Evolutionary conservation across 2,113 vertebrate genomes (phyloP).

Genomic region (Macheiramphus alcinus): DNA sequence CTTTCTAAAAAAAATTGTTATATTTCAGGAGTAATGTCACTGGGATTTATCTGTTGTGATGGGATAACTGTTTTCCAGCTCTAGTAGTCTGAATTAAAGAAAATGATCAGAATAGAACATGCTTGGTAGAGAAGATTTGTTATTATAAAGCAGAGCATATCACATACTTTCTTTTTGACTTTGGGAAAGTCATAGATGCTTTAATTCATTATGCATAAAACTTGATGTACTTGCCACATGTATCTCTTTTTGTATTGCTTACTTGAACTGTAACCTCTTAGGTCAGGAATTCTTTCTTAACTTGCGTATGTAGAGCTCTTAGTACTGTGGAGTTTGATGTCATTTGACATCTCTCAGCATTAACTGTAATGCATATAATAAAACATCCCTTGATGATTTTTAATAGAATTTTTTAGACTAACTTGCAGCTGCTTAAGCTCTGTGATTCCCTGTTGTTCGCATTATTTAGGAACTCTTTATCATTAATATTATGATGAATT

Average conservation of each 20-base stretch:
- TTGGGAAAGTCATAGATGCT: background rate
- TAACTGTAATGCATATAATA: background rate
- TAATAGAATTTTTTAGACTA: background rate
- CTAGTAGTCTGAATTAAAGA: background rate
- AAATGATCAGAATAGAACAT: background rate
- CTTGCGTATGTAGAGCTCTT: background rate
- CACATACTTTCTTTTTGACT: background rate
- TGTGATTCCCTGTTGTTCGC: background rate
- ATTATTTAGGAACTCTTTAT: background rate
- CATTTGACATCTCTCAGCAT: background rate
- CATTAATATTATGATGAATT: background rate
- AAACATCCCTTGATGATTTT: background rate
- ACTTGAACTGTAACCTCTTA: background rate
- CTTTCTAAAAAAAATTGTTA: background rate
- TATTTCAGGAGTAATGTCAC: background rate
- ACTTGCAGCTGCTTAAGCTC: background rate
- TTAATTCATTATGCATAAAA: background rate
- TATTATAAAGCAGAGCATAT: background rate
- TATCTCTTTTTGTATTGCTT: background rate
- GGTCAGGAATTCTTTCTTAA: background rate
- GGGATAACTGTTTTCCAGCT: background rate
- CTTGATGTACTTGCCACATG: background rate
- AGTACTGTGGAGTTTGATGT: background rate
- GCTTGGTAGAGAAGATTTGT: background rate
- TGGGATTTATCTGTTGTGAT: background rate